A percentile compares a stretch with the other conserved stretches of the same genome.
Evolutionary conservation across 2,797 vertebrate genomes (phyloP).

Genomic region (Gambelia wislizenii): DNA sequence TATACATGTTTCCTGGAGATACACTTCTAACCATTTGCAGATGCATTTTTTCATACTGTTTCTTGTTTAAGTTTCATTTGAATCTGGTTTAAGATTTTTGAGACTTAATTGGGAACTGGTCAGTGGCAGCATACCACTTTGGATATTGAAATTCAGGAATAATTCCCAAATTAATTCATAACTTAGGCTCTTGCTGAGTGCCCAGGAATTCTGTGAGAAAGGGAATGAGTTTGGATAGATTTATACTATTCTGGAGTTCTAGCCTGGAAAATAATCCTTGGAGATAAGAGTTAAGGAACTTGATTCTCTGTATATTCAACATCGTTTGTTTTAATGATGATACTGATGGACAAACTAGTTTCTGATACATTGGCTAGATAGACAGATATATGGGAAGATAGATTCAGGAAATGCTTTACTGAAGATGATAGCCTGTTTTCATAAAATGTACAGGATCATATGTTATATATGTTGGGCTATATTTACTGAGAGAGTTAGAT

Average conservation of each 20-base stretch:
- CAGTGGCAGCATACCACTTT: slow-evolving; percentile 38
- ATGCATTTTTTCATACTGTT: slow-evolving; percentile 48
- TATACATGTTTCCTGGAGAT: slow-evolving; percentile 64
- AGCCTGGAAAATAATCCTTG: slow-evolving; percentile 19
- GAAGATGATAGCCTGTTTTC: not conserved
- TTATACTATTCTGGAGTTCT: slow-evolving; percentile 32
- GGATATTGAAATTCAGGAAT: slow-evolving; percentile 55
- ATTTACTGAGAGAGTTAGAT: not conserved
- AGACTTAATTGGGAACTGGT: slow-evolving; percentile 22
- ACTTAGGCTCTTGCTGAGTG: slow-evolving; percentile 58
- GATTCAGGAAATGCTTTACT: slow-evolving; percentile 24
- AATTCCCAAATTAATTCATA: slow-evolving; percentile 53
- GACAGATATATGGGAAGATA: not conserved
- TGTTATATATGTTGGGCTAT: not conserved
- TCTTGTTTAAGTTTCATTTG: slow-evolving; percentile 63
- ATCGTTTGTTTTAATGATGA: slow-evolving; percentile 7
- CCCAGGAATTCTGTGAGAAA: slow-evolving; percentile 33
- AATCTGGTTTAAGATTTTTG: slow-evolving; percentile 55
- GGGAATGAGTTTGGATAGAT: slow-evolving; percentile 23
- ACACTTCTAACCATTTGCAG: slow-evolving; percentile 63
- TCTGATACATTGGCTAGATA: not conserved
- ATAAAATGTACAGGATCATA: not conserved
- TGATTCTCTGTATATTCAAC: slow-evolving; percentile 44
- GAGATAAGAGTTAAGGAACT: slow-evolving; percentile 39
- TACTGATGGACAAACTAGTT: slow-evolving; percentile 23